A percentile compares a stretch with the other conserved stretches of the same genome.
Conservation (phyloP, 35 echinoderm and acorn worm species). For the Heliocidaris tuberculata region DNA sequence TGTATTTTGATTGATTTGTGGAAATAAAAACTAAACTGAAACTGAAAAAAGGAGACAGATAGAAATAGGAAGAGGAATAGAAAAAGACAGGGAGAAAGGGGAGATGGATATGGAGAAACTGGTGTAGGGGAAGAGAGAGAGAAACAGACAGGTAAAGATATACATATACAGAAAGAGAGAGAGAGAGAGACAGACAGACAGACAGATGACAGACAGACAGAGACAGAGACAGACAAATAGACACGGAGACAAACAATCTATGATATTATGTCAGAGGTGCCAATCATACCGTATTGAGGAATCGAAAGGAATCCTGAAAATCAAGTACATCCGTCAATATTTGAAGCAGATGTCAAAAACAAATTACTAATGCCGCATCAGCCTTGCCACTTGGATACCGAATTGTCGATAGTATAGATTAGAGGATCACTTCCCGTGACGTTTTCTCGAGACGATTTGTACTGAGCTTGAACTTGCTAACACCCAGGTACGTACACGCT, state of each 20-base stretch:
- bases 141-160: no score
- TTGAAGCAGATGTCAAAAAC: neutral
- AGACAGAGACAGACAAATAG: neutral
- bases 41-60: no score
- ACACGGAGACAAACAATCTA: neutral
- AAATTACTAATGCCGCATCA: neutral
- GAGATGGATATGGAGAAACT: no score
- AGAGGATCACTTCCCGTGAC: neutral
- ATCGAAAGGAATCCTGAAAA: neutral
- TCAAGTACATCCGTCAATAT: conserved; percentile 1
- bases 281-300: neutral
- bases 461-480: neutral
- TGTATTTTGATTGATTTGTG: no score
- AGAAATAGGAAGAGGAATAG: no score
- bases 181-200: neutral
- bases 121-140: no score
- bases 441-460: neutral
- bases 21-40: no score
- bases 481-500: neutral
- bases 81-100: no score
- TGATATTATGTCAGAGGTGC: neutral
- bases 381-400: neutral
- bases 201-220: neutral
- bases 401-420: conserved; percentile 18
- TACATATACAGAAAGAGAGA: neutral